Conservation (phyloP, 2,888 invertebrate species). For the Acanthosepion pharaonis region DNA sequence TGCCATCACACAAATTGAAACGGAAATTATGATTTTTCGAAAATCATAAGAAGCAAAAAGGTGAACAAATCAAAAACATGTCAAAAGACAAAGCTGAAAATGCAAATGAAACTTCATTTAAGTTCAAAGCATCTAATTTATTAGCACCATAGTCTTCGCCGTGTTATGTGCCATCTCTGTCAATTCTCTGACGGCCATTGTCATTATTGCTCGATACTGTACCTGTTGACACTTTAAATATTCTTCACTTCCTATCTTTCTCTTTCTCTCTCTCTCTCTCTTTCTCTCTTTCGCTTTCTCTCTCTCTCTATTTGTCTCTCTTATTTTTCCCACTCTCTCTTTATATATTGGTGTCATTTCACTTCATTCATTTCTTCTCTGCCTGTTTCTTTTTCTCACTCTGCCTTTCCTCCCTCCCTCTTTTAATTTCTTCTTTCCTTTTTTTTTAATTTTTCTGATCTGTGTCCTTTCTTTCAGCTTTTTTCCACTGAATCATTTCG, state of each 20-base stretch:
- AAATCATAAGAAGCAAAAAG: neutral
- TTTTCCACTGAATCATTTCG: too few relatives aligned
- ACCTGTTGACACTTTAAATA: neutral
- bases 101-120: neutral
- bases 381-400: too few relatives aligned
- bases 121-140: neutral
- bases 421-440: too few relatives aligned
- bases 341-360: too few relatives aligned
- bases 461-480: too few relatives aligned
- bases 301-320: too few relatives aligned
- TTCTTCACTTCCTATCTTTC: neutral
- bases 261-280: too few relatives aligned
- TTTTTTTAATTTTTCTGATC: too few relatives aligned
- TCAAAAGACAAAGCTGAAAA: neutral
- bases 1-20: constrained; percentile 13
- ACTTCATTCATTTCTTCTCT: too few relatives aligned
- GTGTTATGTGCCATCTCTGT: neutral
- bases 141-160: neutral
- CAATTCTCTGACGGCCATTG: neutral
- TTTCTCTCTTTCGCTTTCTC: too few relatives aligned
- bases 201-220: neutral
- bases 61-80: neutral
- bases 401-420: too few relatives aligned
- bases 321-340: too few relatives aligned
- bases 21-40: neutral